A percentile compares a stretch with the other conserved stretches of the same genome.
phyloP scores from a whole-genome alignment of 2,113 vertebrate genomes.

The Onychorhynchus coronatus region DNA sequence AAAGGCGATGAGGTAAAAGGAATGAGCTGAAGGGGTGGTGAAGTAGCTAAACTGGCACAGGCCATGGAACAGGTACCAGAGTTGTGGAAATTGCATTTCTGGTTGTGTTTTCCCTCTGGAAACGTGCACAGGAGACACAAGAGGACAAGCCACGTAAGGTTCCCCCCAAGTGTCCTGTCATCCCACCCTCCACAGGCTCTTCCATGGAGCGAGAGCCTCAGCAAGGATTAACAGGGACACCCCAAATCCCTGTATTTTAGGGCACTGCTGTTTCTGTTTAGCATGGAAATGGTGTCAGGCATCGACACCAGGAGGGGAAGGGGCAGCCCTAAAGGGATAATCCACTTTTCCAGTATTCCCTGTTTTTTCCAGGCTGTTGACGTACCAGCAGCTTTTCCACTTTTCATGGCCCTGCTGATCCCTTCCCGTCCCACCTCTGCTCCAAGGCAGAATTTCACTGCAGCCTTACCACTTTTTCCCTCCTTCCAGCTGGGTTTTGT shows the following conservation, averaged over 20 bases:
- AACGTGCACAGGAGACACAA: not conserved
- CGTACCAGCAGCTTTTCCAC: rapidly evolving
- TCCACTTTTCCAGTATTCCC: not conserved
- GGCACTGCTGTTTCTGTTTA: rapidly evolving
- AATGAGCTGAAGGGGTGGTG: not conserved
- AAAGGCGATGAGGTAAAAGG: not conserved
- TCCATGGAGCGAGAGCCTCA: rapidly evolving
- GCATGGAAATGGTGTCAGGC: not conserved
- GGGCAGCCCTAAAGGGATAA: rapidly evolving
- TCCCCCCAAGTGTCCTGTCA: not conserved
- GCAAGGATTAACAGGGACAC: no score
- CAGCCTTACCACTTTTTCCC: not conserved
- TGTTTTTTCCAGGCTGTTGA: not conserved
- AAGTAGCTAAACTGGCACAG: not conserved
- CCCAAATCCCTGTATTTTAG: not conserved
- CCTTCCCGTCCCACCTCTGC: not conserved
- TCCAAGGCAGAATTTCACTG: not conserved
- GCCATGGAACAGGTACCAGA: rapidly evolving
- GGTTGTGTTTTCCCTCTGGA: not conserved
- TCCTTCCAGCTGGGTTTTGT: not conserved
- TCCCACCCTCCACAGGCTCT: rapidly evolving
- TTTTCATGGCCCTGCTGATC: rapidly evolving
- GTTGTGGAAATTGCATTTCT: not conserved
- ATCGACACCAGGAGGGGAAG: rapidly evolving
- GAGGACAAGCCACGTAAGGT: not conserved